Conservation (phyloP, 2,888 invertebrate species). For the Standfussiana lucernea region DNA sequence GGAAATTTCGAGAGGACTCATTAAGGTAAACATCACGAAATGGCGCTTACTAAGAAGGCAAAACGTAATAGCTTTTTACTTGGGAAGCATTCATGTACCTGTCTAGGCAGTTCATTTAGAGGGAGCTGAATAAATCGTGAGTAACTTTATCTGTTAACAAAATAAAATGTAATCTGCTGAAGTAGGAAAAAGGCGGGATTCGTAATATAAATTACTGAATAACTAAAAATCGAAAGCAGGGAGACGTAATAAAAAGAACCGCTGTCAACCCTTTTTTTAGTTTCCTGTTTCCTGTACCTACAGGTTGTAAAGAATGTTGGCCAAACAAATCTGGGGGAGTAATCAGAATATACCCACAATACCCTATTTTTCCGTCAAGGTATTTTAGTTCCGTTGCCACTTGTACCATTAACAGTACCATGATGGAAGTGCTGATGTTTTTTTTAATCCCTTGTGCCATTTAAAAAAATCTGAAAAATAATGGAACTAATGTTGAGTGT, state of each 20-base stretch:
- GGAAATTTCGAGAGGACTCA: constrained; percentile 57
- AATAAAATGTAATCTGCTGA: constrained; percentile 54
- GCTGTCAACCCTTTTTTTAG: constrained; percentile 68
- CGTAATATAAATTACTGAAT: constrained; percentile 63
- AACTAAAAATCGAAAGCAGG: constrained; percentile 62
- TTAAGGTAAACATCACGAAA: constrained; percentile 64
- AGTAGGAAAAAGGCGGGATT: constrained; percentile 65
- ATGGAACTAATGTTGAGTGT: too few species aligned
- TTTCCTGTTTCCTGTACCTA: constrained; percentile 17
- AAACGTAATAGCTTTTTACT: constrained; percentile 60
- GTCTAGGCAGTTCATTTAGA: constrained; percentile 1
- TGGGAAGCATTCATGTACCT: constrained; percentile 17
- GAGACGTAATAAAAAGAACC: constrained; percentile 66
- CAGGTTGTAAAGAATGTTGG: constrained; percentile 28
- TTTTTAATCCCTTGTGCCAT: too few species aligned
- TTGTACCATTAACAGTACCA: too few species aligned
- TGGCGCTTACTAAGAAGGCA: constrained; percentile 63
- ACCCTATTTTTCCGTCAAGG: background rate
- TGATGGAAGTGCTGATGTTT: too few species aligned
- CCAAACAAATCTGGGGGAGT: constrained; percentile 29
- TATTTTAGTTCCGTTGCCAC: too few species aligned
- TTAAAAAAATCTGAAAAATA: too few species aligned
- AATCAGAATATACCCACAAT: constrained; percentile 23
- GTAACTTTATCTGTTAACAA: constrained; percentile 43
- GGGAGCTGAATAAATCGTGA: constrained; percentile 35